Conservation (phyloP, 1,140 invertebrate genomes). For the Formica selysi region DNA sequence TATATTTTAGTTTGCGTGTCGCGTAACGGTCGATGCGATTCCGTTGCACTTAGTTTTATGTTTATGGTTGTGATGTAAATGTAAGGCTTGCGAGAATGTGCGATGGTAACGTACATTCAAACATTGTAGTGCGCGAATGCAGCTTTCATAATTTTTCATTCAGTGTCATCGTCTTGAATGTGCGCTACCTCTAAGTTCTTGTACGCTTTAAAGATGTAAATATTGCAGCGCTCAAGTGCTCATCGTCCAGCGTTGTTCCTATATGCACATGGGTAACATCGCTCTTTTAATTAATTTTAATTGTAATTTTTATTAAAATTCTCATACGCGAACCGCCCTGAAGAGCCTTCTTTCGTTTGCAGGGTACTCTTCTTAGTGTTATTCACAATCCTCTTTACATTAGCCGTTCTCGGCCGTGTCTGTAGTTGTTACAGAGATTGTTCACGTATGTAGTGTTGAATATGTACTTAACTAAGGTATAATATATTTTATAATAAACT, state of each 20-base stretch:
- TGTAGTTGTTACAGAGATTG: conserved; percentile 74
- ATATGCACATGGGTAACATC: conserved; percentile 3
- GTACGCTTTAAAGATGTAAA: conserved; percentile 58
- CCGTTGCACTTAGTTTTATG: conserved; percentile 62
- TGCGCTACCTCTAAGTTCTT: conserved; percentile 30
- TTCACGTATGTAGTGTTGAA: conserved; percentile 78
- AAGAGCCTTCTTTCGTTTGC: conserved; percentile 44
- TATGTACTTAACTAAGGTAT: conserved; percentile 82
- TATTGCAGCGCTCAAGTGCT: conserved; percentile 53
- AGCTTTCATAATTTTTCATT: background rate
- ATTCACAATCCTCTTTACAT: conserved; percentile 43
- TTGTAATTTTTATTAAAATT: background rate
- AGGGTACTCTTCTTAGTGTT: conserved; percentile 51
- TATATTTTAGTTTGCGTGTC: conserved; percentile 12
- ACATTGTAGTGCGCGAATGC: conserved; percentile 13
- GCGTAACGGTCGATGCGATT: conserved; percentile 16
- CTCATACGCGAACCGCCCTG: background rate
- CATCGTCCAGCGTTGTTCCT: conserved; percentile 34
- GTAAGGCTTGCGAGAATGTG: conserved; percentile 50
- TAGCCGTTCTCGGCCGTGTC: conserved; percentile 53
- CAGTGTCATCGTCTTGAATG: background rate
- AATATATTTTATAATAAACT: conserved; percentile 83
- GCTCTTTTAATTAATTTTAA: conserved; percentile 45
- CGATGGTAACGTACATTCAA: conserved; percentile 20
- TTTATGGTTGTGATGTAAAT: conserved; percentile 76